A percentile compares a stretch with the other conserved stretches of the same genome.
Conservation (phyloP, 1,140 invertebrate genomes). For the Brachystomella parvula region DNA sequence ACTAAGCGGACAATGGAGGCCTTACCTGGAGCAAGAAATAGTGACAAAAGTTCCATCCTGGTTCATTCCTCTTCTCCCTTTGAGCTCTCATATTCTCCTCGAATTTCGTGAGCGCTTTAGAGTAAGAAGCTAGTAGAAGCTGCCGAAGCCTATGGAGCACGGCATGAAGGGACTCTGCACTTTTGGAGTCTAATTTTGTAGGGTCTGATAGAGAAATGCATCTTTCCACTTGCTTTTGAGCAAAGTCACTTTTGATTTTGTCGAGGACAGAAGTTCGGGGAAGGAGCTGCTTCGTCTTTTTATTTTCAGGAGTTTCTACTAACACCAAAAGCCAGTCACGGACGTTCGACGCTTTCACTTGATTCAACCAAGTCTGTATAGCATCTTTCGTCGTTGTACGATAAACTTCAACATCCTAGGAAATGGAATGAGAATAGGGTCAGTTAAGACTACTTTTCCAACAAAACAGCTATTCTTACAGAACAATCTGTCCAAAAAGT, state of each 20-base stretch:
- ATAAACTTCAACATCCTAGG: constrained; percentile 82
- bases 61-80: constrained; percentile 79
- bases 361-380: constrained; percentile 76
- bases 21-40: constrained; percentile 84
- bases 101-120: constrained; percentile 71
- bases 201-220: constrained; percentile 87
- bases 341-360: constrained; percentile 63
- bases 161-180: constrained; percentile 78
- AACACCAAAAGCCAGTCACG: constrained; percentile 89
- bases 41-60: constrained; percentile 85
- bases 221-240: constrained; percentile 73
- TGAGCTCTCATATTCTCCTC: constrained; percentile 85
- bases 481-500: constrained; percentile 91
- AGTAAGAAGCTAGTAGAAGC: constrained; percentile 78
- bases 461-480: constrained; percentile 49
- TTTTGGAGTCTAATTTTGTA: constrained; percentile 74
- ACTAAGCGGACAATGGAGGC: constrained; percentile 15
- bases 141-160: constrained; percentile 72
- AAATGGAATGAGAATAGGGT: constrained; percentile 12
- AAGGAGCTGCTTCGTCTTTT: constrained; percentile 82
- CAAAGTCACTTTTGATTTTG: constrained; percentile 89
- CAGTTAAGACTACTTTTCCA: not conserved
- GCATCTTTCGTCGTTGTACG: constrained; percentile 76
- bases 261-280: constrained; percentile 87
- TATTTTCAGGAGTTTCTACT: constrained; percentile 83